Base-by-base conservation (phyloP, 2,797 vertebrate genomes). In the Gymnopithys bicolor region DNA sequence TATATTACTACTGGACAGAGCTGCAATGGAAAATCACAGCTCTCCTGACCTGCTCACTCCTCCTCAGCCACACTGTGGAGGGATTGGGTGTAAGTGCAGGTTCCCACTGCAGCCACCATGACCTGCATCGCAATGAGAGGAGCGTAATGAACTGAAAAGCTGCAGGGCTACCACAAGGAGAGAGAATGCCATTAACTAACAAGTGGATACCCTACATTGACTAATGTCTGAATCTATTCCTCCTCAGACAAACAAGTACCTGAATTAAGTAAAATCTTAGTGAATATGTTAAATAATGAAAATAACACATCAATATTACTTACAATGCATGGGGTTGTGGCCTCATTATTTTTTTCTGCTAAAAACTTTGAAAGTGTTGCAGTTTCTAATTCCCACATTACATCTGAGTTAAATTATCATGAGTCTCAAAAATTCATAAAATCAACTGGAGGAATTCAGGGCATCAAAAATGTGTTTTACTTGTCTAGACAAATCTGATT, bases 401-500 rank as follows among this genome's bases (percentile, higher is more conserved):
- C 10, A 30, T 67, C 59, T 53, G 33, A 92, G 49, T 53, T 69
- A 89, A 94, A 85, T 74, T 82, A 81, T 30, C 45, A 41, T 5
- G 27, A 80, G 35, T 63, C 58, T 86, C 73, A 88, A 83, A 82
- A 77, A 13, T 13, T 88, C 64, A 56, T 23, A 21, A 71, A 95
- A 92, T 86, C 75, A 87, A 91, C 48, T 80, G 49, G 48, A 89
- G 62, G 67, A 87, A 77, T 46, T 86, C 37, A 68, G 3, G 5
- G 48, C 83, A 84, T 67, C 82, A 67, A 75, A 94, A 92, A 69
- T 30, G 5, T 71, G 66, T 39, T 92, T 93, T 86, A 79, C 60
- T 64, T 69, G 88, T 94, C 85, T 95, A 90, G 91, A 91, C 68
- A 89, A 90, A 94, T 87, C 64, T 87, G 73, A 91, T 91, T 91